These are phyloP conservation scores for Tringa solitaria DNA, from an alignment of 2,113 vertebrate genomes.

Conservation along the genomic window DNA sequence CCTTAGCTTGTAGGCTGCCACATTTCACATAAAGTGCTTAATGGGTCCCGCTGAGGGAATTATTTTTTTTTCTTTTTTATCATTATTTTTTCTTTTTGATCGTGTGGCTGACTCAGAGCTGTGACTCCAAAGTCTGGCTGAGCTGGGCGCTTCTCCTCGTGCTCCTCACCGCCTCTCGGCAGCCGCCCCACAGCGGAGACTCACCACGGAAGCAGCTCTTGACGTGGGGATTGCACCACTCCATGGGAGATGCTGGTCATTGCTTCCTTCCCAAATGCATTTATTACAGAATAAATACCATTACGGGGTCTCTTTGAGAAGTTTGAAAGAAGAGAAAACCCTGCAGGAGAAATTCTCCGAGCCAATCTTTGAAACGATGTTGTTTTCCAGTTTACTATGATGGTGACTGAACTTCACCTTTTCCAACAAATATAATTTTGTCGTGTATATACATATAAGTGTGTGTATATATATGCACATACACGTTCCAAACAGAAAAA, in stretches of 20 bases:
- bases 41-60: constrained; percentile 29
- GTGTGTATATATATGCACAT: constrained; percentile 60
- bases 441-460: constrained; percentile 62
- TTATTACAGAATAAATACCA: constrained; percentile 63
- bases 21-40: constrained; percentile 49
- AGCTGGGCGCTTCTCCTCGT: constrained; percentile 56
- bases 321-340: constrained; percentile 52
- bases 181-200: constrained; percentile 23
- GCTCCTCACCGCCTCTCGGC: constrained; percentile 46
- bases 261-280: constrained; percentile 62
- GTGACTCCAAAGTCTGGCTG: constrained; percentile 59
- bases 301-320: constrained; percentile 45
- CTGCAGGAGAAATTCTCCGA: constrained; percentile 47
- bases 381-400: constrained; percentile 77
- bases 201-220: constrained; percentile 58
- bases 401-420: constrained; percentile 68
- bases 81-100: neutral
- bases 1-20: constrained; percentile 53
- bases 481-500: constrained; percentile 61
- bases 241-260: constrained; percentile 63
- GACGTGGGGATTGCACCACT: constrained; percentile 67
- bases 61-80: neutral
- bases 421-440: constrained; percentile 67
- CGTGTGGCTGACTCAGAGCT: constrained; percentile 52
- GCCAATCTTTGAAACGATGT: constrained; percentile 34